Evolutionary conservation across 2,113 vertebrate genomes (phyloP).

Genomic region (Glaucidium brasilianum): DNA sequence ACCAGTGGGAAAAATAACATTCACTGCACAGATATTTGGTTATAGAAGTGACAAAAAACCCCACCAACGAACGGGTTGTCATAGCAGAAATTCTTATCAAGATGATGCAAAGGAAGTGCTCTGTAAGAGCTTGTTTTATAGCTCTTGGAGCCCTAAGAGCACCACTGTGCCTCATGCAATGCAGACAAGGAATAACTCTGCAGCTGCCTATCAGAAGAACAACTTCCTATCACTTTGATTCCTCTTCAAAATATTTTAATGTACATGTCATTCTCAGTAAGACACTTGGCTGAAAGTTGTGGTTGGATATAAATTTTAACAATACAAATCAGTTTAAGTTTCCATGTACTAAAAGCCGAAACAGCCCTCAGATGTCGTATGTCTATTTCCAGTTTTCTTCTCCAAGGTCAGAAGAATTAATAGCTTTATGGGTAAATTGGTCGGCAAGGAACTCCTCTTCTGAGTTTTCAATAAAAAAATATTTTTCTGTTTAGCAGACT

Average conservation of each 20-base stretch:
- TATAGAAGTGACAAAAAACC: neutral
- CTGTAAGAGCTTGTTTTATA: neutral
- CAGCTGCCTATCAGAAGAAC: neutral
- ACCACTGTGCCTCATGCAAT: neutral
- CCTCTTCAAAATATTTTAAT: neutral
- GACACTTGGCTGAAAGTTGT: neutral
- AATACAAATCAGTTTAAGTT: neutral
- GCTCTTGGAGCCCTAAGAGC: neutral
- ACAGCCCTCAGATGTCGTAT: neutral
- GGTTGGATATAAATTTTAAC: neutral
- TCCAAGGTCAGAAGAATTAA: conserved; percentile 21
- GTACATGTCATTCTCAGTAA: neutral
- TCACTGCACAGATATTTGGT: neutral
- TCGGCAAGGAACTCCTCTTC: neutral
- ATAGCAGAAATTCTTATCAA: neutral
- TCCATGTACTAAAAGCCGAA: neutral
- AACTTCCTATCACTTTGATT: neutral
- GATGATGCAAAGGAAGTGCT: neutral
- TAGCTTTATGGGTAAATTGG: neutral
- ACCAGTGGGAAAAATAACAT: neutral
- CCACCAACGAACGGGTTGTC: neutral
- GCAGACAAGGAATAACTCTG: neutral
- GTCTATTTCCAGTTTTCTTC: neutral
- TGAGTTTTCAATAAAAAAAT: neutral
- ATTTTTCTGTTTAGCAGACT: neutral